Evolutionary conservation across 2,888 invertebrate genomes (phyloP), one percentile per base, ranked within the genome.

Genomic region (Crocallis elinguaria): DNA sequence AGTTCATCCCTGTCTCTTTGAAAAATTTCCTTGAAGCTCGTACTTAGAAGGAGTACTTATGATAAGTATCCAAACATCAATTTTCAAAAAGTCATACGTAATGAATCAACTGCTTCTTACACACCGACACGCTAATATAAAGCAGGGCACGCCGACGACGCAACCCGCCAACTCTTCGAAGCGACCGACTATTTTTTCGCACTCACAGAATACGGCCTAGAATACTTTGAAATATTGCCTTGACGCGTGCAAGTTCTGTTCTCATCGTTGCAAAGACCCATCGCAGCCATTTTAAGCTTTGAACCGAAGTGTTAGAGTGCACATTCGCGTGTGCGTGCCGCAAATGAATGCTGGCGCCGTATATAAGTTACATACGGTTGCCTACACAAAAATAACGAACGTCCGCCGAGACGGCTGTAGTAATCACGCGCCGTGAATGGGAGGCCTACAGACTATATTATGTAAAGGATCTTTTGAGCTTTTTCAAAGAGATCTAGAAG

Each of bases 321-420:
- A 67, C 38, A 65, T 60, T 75, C 25, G 62, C 57, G 41, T 52
- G 72, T 32, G 30, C 37, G 23, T 36, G 23, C 51, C 52, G 66
- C 68, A 71, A 70, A 72, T 68, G 66, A 67, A 67, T 60, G 60
- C 64, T 63, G 72, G 68, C 70, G 64, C 66, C 64, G 67, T 75
- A 74, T 75, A 70, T 75, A 79, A 78, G 75, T 84, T 84, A 83
- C 79, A 79, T 82, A 86, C 89, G 91, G 84, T 82, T 89, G 87
- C 88, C 82, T 91, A 82, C 86, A 89, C 91, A 88, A 90, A 91
- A 91, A 91, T 92, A 92, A 92, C 90, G 89, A 92, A 87, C 83
- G 58, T 73, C 71, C 73, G 69, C 71, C 73, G 78, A 79, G 81
- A 82, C 78, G 72, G 72, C 73, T 70, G 73, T 77, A 78, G 82